Conservation (phyloP, 1,140 invertebrate genomes). For the Drosophila rhopaloa region DNA sequence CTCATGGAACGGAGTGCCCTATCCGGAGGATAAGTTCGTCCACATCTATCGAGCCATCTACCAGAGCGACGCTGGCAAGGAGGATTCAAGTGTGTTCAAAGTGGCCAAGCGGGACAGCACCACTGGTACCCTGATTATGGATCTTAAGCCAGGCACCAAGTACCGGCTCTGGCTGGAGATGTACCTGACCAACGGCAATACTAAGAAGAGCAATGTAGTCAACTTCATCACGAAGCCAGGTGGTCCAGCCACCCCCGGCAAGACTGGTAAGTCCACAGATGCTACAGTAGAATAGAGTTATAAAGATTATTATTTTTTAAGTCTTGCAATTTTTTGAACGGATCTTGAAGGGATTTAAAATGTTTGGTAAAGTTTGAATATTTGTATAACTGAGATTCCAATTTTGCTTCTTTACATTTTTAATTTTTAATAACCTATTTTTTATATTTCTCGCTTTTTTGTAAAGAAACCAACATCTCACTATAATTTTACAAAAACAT, state of each 20-base stretch:
- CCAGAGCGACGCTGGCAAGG: constrained; percentile 90
- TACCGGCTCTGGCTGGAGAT: constrained; percentile 94
- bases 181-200: constrained; percentile 94
- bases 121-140: constrained; percentile 88
- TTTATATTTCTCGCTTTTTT: too few relatives aligned
- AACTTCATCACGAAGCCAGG: constrained; percentile 93
- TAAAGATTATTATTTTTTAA: constrained; percentile 44
- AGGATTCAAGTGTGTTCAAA: constrained; percentile 93
- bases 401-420: too few relatives aligned
- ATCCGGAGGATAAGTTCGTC: constrained; percentile 95
- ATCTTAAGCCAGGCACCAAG: constrained; percentile 92
- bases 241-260: constrained; percentile 85
- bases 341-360: constrained; percentile 64
- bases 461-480: too few relatives aligned
- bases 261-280: constrained; percentile 60
- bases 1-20: constrained; percentile 92
- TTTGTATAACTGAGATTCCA: too few relatives aligned
- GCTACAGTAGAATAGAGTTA: neutral
- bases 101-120: constrained; percentile 92
- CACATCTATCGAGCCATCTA: constrained; percentile 95
- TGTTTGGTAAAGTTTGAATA: constrained; percentile 39
- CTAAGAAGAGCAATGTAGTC: constrained; percentile 94
- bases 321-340: constrained; percentile 68
- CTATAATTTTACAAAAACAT: too few relatives aligned
- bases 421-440: too few relatives aligned